phyloP scores from a whole-genome alignment of 2,888 invertebrate genomes.

The Heliconius charithonia region DNA sequence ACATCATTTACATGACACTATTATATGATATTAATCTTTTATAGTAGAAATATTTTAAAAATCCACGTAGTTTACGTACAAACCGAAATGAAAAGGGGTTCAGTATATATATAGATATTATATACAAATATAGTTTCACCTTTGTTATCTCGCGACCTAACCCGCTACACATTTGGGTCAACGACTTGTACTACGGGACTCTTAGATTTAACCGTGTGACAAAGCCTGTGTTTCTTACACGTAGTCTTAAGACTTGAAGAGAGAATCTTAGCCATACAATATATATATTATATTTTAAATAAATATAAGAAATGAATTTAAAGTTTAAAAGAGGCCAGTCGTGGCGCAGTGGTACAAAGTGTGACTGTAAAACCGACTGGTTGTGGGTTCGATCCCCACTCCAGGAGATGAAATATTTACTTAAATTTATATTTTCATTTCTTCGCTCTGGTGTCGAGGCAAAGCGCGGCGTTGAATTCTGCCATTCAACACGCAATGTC shows the following conservation, averaged over 20 bases:
- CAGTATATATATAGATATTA: background rate
- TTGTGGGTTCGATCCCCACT: too few relatives aligned
- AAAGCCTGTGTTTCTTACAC: slow-evolving; percentile 10
- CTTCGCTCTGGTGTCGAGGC: too few relatives aligned
- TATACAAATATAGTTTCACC: slow-evolving; percentile 25
- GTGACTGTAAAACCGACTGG: too few relatives aligned
- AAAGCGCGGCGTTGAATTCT: too few relatives aligned
- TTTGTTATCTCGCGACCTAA: slow-evolving; percentile 33
- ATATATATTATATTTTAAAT: background rate
- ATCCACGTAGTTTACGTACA: background rate
- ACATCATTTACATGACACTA: background rate
- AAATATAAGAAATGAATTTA: background rate
- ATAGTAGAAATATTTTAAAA: background rate
- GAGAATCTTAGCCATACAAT: background rate
- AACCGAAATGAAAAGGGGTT: slow-evolving; percentile 16
- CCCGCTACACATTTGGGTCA: slow-evolving; percentile 41
- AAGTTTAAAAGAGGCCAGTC: too few relatives aligned
- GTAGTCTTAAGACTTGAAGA: slow-evolving; percentile 3
- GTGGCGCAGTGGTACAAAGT: too few relatives aligned
- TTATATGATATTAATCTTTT: slow-evolving; percentile 1
- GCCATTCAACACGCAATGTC: too few relatives aligned
- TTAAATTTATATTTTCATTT: too few relatives aligned
- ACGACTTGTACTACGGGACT: slow-evolving; percentile 31
- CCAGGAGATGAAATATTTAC: too few relatives aligned
- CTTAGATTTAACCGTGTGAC: slow-evolving; percentile 30